Evolutionary conservation across 1,140 invertebrate genomes (phyloP), one percentile per base, ranked within the genome.

Genomic region (Diuraphis noxia): DNA sequence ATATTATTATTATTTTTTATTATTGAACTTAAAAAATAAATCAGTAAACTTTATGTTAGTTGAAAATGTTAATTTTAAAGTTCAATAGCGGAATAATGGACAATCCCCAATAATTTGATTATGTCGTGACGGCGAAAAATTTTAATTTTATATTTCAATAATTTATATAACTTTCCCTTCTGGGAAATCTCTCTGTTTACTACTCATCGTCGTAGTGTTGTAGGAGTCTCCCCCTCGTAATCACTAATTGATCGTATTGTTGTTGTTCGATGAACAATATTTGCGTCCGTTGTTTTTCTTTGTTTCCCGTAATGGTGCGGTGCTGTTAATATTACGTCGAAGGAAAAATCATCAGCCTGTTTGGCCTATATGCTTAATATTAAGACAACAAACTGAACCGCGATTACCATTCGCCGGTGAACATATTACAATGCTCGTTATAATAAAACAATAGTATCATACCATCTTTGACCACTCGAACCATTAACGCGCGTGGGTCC

Each of bases 121-220:
- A 87, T 6, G 34, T 40, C n/a, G 38, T 23, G 49, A 87, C 36
- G 84, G 43, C 0, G 46, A 87, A 87, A 87, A 87, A 40, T 34
- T n/a, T 46, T 87, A 52, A 87, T 87, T 87, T 49, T 38, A 87
- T 87, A 56, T 87, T 56, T 40, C 49, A 56, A 56, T 87, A 52
- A 56, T 87, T 87, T 87, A 56, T 87, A 56, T 87, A 56, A 87
- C 49, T 56, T 52, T 56, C 34, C 46, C 46, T 49, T 87, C 36
- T 56, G 85, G 85, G 36, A 56, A 56, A 87, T 56, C 49, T 56
- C 5, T 56, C 21, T 56, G 85, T 56, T 52, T 56, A 41, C 36
- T 52, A 25, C 17, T 43, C 23, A 17, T 25, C 23, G 30, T 25
- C 17, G 13, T 3, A 25, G 19, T 36, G 5, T 8, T 23, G 7